Base-by-base conservation (phyloP, 2,888 invertebrate genomes). In the Pterostichus niger region DNA sequence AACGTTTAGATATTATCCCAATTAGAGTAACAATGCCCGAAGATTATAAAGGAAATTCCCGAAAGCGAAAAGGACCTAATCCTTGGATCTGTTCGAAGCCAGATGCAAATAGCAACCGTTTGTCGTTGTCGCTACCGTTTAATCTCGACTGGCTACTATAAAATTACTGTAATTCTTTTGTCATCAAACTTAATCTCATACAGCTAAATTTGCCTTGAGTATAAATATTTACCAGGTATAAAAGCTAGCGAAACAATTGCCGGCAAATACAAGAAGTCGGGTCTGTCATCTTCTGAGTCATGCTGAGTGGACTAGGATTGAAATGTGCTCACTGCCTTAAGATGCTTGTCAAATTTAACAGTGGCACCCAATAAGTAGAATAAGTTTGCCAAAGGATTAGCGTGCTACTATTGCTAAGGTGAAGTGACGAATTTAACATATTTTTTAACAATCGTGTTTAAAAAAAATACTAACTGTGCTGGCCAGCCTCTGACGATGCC, bases 201-300 rank as follows among this genome's bases (percentile, higher is more conserved):
- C 56, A 15, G 59, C 15, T 15, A 0, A n/a, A 76, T 31, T 33
- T 35, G 35, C 33, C 54, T n/a, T 17, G 35, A 56, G 35, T 56
- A 59, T 77, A 77, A 77, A 77, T 77, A 77, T 77, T 77, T 77
- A 77, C 59, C 77, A 49, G 75, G 24, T 49, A 75, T 52, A 75
- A 75, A 75, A 44, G 75, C 49, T 52, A 75, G 15, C 52, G 75
- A 52, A 52, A 49, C 75, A 35, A 9, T 31, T 44, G 68, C 6
- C 68, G 13, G 15, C 33, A n/a, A 52, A 52, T 75, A 24, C 4
- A 17, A 13, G 11, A 17, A 31, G 10, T 46, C 52, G 54, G 77
- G 56, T 5, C 76, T 59, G 56, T 54, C 77, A 56, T 77, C 77
- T 77, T 76, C 6, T 31, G 33, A 7, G 15, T 35, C 54, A 24